Evolutionary conservation across 2,797 vertebrate species (phyloP).

Genomic region (Micromesistius poutassou): DNA sequence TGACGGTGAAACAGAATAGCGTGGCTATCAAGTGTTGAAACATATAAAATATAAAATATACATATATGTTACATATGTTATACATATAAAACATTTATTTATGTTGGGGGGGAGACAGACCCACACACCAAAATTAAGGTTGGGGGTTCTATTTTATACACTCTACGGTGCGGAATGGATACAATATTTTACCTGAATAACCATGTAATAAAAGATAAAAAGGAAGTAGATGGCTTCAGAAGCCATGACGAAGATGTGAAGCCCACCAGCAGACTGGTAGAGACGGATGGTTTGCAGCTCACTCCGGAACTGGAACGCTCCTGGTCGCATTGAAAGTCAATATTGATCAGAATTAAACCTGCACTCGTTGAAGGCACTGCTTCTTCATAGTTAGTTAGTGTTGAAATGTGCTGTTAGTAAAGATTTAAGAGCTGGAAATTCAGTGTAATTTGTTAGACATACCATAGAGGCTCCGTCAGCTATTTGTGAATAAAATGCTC

Average conservation of each 20-base stretch:
- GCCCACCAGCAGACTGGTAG: slow-evolving; percentile 83
- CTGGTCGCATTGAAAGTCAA: slow-evolving; percentile 57
- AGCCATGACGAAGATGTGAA: slow-evolving; percentile 87
- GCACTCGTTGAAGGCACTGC: not conserved
- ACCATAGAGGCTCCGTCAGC: not conserved
- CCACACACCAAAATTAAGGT: not conserved
- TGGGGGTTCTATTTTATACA: not conserved
- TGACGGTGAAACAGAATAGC: not conserved
- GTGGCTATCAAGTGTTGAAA: not conserved
- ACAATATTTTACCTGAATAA: slow-evolving; percentile 76
- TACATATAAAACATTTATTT: not conserved
- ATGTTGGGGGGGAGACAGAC: not conserved
- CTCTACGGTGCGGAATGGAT: not conserved
- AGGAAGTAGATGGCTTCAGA: slow-evolving; percentile 89
- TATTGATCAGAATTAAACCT: not conserved
- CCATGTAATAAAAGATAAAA: slow-evolving; percentile 92
- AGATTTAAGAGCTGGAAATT: not conserved
- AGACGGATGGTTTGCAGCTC: slow-evolving; percentile 85
- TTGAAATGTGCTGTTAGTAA: not conserved
- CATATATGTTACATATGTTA: too few relatives aligned
- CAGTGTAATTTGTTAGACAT: not conserved
- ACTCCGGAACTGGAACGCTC: slow-evolving; percentile 81
- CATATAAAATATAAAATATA: not conserved
- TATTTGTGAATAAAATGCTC: too few relatives aligned
- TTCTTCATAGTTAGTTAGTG: not conserved